Percentiles rank a stretch among this genome's conserved stretches.
Conservation (phyloP, 1,140 invertebrate species). For the Asobara japonica region DNA sequence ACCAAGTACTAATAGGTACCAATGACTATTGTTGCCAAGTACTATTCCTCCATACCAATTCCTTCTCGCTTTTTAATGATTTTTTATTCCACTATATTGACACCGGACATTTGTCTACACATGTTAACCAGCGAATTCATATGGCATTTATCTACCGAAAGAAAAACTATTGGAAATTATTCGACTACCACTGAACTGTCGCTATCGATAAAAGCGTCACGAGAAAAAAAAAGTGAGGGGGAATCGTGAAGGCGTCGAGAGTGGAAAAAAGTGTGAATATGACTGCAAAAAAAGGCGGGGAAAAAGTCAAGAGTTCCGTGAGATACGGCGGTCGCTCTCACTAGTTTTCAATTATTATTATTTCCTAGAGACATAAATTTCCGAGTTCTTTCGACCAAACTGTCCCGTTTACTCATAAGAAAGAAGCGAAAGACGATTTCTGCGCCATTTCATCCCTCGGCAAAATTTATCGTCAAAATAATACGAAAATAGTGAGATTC, state of each 20-base stretch:
- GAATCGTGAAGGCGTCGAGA: neutral
- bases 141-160: too few relatives aligned
- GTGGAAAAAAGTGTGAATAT: neutral
- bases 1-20: too few relatives aligned
- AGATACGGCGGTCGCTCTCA: constrained; percentile 16
- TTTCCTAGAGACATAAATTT: constrained; percentile 33
- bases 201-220: neutral
- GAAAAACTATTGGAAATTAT: too few relatives aligned
- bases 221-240: constrained; percentile 24
- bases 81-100: too few relatives aligned
- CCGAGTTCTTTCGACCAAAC: neutral
- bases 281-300: constrained; percentile 11
- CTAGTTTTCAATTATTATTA: constrained; percentile 31
- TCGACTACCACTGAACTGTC: too few relatives aligned
- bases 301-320: constrained; percentile 18
- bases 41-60: too few relatives aligned
- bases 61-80: too few relatives aligned
- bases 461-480: constrained; percentile 49
- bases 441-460: constrained; percentile 34
- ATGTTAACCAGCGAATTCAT: too few relatives aligned
- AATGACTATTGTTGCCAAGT: too few relatives aligned
- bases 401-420: neutral
- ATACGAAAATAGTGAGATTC: constrained; percentile 47
- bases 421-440: constrained; percentile 35
- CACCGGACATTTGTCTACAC: too few relatives aligned